phyloP scores from a whole-genome alignment of 2,113 vertebrate genomes.

The Anarrhichthys ocellatus region DNA sequence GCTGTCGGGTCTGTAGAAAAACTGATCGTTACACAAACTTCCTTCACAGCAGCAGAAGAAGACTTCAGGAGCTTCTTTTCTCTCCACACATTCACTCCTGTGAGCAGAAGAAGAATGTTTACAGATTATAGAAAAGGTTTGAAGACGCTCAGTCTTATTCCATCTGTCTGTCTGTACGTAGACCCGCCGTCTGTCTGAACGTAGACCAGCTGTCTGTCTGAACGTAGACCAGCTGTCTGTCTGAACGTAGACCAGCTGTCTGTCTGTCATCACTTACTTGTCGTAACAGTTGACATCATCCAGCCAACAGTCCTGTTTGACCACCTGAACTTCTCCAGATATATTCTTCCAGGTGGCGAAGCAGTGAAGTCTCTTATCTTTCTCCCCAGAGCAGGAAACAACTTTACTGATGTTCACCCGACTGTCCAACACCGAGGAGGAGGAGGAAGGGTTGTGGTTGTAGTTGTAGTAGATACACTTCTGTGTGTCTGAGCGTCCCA shows the following conservation, averaged over 20 bases:
- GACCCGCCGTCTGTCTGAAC: no score
- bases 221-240: background rate
- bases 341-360: conserved; percentile 96
- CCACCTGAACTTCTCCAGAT: conserved; percentile 91
- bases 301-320: conserved; percentile 96
- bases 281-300: conserved; percentile 96
- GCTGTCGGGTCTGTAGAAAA: conserved; percentile 89
- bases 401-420: conserved; percentile 89
- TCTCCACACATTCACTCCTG: conserved; percentile 93
- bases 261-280: conserved; percentile 78
- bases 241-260: no score
- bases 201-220: no score
- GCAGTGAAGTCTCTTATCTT: conserved; percentile 93
- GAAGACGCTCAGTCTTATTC: no score
- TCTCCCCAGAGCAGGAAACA: conserved; percentile 89
- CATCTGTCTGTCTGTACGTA: no score
- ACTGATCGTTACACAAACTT: conserved; percentile 91
- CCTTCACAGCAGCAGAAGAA: conserved; percentile 98
- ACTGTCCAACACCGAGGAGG: conserved; percentile 75
- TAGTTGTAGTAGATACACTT: conserved; percentile 92
- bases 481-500: conserved; percentile 92
- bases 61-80: conserved; percentile 92
- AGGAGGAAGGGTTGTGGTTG: conserved; percentile 77
- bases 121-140: no score
- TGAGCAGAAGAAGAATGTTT: background rate